Conservation (phyloP, 2,113 vertebrate genomes). For the Xiphophorus maculatus region DNA sequence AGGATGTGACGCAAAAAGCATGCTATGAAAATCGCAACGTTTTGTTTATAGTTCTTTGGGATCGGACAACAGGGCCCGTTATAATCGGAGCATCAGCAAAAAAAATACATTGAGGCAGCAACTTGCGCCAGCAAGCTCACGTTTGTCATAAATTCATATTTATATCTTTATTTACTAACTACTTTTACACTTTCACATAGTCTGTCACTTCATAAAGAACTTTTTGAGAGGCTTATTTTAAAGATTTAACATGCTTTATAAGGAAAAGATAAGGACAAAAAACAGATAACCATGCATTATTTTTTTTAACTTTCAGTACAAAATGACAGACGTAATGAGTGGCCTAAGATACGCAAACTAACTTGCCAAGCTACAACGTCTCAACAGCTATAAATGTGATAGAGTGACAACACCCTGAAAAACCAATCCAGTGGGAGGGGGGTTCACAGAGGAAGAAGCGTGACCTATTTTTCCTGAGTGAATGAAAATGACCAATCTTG, state of each 20-base stretch:
- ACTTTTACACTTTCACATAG: no score
- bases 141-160: background rate
- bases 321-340: conserved; percentile 15
- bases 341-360: conserved; percentile 9
- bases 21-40: background rate
- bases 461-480: conserved; percentile 67
- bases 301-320: conserved; percentile 18
- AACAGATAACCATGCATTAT: conserved; percentile 5
- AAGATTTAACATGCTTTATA: background rate
- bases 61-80: background rate
- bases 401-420: conserved; percentile 39
- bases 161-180: no score
- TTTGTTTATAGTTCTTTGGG: background rate
- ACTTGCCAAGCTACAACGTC: background rate
- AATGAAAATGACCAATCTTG: conserved; percentile 64
- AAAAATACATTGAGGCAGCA: background rate
- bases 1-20: background rate
- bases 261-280: background rate
- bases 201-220: no score
- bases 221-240: background rate
- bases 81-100: background rate
- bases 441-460: conserved; percentile 32
- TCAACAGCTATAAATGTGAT: background rate
- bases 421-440: conserved; percentile 10
- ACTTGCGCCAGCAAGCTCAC: background rate